Evolutionary conservation across 37 sponge, comb jelly and placozoan genomes (phyloP).

Genomic region (Halisarca cf. caerulea): DNA sequence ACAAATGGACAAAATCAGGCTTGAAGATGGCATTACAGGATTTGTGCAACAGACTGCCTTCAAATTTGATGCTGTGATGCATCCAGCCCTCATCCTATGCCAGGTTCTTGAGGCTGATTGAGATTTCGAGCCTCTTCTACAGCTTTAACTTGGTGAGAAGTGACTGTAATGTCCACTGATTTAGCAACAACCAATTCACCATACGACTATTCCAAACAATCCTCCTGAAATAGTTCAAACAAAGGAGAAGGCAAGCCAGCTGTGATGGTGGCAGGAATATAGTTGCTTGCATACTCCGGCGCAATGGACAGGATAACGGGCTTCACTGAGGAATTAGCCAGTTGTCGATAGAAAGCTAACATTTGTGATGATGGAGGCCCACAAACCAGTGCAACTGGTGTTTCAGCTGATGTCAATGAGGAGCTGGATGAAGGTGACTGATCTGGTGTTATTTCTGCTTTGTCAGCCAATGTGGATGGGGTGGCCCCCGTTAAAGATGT

Average conservation of each 20-base stretch:
- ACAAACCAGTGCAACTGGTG: conserved; percentile 9
- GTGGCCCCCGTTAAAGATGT: neutral
- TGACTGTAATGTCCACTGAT: too few relatives aligned
- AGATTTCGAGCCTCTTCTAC: conserved; percentile 32
- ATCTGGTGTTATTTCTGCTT: conserved; percentile 42
- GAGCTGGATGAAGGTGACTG: conserved; percentile 34
- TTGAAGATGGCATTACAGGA: conserved; percentile 28
- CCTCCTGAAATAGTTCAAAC: conserved; percentile 7
- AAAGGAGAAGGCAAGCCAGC: conserved; percentile 31
- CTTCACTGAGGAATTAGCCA: too few relatives aligned
- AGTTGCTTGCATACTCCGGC: too few relatives aligned
- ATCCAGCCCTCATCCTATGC: conserved; percentile 54
- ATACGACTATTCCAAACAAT: conserved; percentile 15
- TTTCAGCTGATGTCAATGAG: conserved; percentile 30
- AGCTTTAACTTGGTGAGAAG: conserved; percentile 10
- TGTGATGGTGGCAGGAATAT: too few relatives aligned
- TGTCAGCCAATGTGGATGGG: neutral
- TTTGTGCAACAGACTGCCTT: conserved; percentile 44
- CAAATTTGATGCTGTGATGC: conserved; percentile 66
- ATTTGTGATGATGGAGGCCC: too few relatives aligned
- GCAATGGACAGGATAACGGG: too few relatives aligned
- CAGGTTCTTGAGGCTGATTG: conserved; percentile 41
- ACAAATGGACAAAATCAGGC: too few relatives aligned
- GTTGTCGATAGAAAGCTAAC: too few relatives aligned
- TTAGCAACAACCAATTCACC: too few relatives aligned